Conservation (phyloP, 2,888 invertebrate genomes). For the Lasioglossum zephyrum region DNA sequence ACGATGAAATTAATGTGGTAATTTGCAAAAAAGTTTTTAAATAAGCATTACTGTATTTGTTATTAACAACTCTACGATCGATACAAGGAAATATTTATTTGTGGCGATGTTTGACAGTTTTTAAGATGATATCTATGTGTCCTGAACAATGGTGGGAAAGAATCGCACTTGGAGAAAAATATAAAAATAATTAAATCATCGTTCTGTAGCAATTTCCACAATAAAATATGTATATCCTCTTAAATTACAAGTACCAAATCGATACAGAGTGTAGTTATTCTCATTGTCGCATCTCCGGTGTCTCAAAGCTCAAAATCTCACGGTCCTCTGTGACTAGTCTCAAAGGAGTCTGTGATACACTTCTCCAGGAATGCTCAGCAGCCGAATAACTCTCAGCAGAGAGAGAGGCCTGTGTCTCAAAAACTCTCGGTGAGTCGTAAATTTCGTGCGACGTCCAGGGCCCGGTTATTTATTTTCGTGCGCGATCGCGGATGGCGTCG, state of each 20-base stretch:
- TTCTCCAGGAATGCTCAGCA: background rate
- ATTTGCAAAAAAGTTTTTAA: too few species aligned
- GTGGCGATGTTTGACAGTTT: too few species aligned
- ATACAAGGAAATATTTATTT: too few species aligned
- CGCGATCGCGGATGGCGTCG: constrained; percentile 5
- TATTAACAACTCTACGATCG: too few species aligned
- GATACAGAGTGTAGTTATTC: background rate
- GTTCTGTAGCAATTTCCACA: background rate
- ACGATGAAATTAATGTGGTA: too few species aligned
- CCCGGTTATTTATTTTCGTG: constrained; percentile 44
- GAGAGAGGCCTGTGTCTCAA: background rate
- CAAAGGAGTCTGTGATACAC: background rate
- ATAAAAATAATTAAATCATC: background rate
- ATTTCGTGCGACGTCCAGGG: constrained; percentile 29
- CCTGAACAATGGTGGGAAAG: too few species aligned
- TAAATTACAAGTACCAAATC: too few species aligned
- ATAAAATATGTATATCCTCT: too few species aligned
- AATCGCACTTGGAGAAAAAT: too few species aligned
- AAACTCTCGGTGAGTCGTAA: constrained; percentile 25
- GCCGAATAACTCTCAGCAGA: constrained; percentile 9
- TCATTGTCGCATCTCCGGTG: background rate
- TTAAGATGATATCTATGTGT: too few species aligned
- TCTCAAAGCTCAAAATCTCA: background rate
- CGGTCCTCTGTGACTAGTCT: background rate
- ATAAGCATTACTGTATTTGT: too few species aligned